These are phyloP conservation scores for Coelopa pilipes DNA, from an alignment of 2,888 invertebrate genomes.

Conservation along the genomic window DNA sequence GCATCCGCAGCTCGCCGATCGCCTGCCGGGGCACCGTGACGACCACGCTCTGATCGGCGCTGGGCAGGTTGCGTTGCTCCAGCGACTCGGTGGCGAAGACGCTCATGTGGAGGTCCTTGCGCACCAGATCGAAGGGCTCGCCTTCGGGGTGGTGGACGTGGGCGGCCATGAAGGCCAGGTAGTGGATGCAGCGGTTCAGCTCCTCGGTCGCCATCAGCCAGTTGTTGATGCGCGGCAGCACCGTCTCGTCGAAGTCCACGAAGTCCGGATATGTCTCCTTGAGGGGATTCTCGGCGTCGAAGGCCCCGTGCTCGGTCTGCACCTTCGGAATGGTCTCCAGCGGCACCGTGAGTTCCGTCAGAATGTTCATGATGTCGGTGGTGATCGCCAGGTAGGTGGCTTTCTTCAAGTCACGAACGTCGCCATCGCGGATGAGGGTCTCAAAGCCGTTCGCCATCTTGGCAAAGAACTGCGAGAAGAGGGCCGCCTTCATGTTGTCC, in stretches of 20 bases:
- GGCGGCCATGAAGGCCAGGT: slow-evolving; percentile 29
- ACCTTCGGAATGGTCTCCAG: slow-evolving; percentile 43
- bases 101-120: slow-evolving; percentile 28
- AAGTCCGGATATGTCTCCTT: slow-evolving; percentile 46
- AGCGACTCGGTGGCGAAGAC: slow-evolving; percentile 35
- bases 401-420: slow-evolving; percentile 39
- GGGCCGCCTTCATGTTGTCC: slow-evolving; percentile 37
- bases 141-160: slow-evolving; percentile 41
- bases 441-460: slow-evolving; percentile 42
- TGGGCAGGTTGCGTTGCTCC: not conserved
- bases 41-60: not conserved
- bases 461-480: slow-evolving; percentile 40
- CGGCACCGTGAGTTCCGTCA: slow-evolving; percentile 38
- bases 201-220: slow-evolving; percentile 42
- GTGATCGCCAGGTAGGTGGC: slow-evolving; percentile 39
- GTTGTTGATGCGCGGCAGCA: slow-evolving; percentile 42
- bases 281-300: slow-evolving; percentile 38
- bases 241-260: slow-evolving; percentile 41
- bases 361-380: slow-evolving; percentile 32
- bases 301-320: slow-evolving; percentile 34
- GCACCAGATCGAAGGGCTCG: slow-evolving; percentile 21
- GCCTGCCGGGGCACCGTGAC: not conserved
- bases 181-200: slow-evolving; percentile 36
- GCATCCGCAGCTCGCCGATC: slow-evolving; percentile 33
- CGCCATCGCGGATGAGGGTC: slow-evolving; percentile 39